phyloP scores from a whole-genome alignment of 2,113 vertebrate genomes.

The Athene cunicularia region DNA sequence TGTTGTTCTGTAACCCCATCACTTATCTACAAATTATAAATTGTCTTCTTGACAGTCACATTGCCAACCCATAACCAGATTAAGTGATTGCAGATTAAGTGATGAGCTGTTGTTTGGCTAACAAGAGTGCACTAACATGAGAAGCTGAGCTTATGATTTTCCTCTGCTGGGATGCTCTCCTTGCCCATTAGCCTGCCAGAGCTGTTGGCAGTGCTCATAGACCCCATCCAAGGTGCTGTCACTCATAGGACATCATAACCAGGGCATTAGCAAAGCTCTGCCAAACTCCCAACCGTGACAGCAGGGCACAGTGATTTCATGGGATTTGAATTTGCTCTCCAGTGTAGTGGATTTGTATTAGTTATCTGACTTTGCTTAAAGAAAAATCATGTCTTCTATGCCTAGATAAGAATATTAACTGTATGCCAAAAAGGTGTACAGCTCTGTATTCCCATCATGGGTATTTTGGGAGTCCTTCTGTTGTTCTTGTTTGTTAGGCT shows the following conservation, averaged over 20 bases:
- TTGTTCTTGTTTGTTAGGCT: background rate
- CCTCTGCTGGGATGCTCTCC: background rate
- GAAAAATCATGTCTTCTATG: background rate
- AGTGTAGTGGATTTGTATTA: background rate
- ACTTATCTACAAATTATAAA: background rate
- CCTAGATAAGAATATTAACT: background rate
- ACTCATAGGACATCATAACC: accelerated
- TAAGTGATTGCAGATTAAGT: background rate
- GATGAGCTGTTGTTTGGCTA: background rate
- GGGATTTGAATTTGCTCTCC: background rate
- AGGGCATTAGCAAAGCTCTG: background rate
- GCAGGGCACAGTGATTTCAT: background rate
- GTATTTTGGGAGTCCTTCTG: background rate
- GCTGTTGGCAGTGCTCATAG: background rate
- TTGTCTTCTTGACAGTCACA: background rate
- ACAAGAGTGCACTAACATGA: accelerated
- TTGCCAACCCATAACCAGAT: background rate
- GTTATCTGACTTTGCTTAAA: background rate
- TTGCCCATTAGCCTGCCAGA: background rate
- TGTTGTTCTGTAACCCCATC: background rate
- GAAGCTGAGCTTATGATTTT: background rate
- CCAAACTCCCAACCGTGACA: background rate
- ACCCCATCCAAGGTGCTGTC: accelerated
- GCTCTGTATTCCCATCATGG: background rate
- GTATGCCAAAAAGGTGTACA: background rate